These are phyloP conservation scores for Rhopilema esculentum DNA, from an alignment of 30 jellyfish, hydroid and myxozoan species.

Conservation along the genomic window DNA sequence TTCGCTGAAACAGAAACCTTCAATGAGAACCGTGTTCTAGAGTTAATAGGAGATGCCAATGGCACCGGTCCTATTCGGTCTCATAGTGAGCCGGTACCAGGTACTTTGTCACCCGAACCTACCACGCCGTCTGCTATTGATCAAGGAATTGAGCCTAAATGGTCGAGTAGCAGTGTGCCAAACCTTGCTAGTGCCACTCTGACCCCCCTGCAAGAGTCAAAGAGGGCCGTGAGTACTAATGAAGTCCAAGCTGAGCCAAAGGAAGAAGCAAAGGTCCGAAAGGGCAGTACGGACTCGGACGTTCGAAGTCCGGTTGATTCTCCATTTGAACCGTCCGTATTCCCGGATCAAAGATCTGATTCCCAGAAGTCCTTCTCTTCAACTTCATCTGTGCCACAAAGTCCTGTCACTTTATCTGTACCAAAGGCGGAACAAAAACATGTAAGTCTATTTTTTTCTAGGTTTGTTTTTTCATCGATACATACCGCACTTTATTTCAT, in stretches of 20 bases:
- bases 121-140: conserved; percentile 27
- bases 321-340: conserved; percentile 58
- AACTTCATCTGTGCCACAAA: conserved; percentile 55
- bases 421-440: conserved; percentile 72
- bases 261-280: conserved; percentile 58
- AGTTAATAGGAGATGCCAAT: conserved; percentile 14
- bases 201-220: conserved; percentile 23
- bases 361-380: conserved; percentile 66
- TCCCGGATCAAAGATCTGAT: conserved; percentile 49
- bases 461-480: too few relatives aligned
- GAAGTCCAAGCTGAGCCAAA: conserved; percentile 36
- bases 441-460: conserved; percentile 31
- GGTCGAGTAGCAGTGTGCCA: conserved; percentile 82
- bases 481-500: too few relatives aligned
- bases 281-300: conserved; percentile 54
- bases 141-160: conserved; percentile 32
- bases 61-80: conserved; percentile 45
- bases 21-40: conserved; percentile 47
- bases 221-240: conserved; percentile 30
- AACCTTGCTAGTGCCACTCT: conserved; percentile 50
- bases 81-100: conserved; percentile 74
- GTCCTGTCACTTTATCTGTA: conserved; percentile 43
- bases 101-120: conserved; percentile 21
- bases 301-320: conserved; percentile 63
- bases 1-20: conserved; percentile 40